phyloP scores from a whole-genome alignment of 2,888 invertebrate genomes.

The Arrhopalites spinosus region DNA sequence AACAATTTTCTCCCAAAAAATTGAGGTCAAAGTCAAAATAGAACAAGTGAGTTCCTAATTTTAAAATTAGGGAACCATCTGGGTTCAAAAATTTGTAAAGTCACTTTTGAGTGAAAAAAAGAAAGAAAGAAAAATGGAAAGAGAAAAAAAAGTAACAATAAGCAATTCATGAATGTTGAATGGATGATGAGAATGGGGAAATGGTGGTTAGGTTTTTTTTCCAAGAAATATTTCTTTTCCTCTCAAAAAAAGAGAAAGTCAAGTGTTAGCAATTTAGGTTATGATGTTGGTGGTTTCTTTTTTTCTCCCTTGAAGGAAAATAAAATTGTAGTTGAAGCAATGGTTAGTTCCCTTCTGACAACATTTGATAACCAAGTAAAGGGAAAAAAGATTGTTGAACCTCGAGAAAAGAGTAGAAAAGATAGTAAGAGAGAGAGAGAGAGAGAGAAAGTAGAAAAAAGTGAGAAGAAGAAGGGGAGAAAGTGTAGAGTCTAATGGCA shows the following conservation, averaged over 20 bases:
- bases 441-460: no score
- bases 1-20: no score
- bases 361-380: not conserved
- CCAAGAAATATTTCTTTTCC: not conserved
- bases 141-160: not conserved
- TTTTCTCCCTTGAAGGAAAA: no score
- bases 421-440: not conserved
- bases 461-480: not conserved
- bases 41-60: not conserved
- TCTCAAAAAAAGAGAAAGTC: not conserved
- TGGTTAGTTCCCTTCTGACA: not conserved
- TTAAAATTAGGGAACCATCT: not conserved
- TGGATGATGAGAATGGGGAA: not conserved
- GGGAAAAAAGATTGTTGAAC: not conserved
- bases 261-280: not conserved
- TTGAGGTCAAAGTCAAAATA: not conserved
- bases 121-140: not conserved
- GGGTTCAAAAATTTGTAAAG: not conserved
- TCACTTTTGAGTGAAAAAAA: not conserved
- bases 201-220: not conserved
- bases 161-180: not conserved
- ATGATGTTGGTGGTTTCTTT: not conserved
- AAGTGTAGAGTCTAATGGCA: conserved; percentile 1
- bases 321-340: not conserved
- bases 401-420: not conserved